Conservation (phyloP, 2,113 vertebrate species). For the Stegastes partitus region DNA sequence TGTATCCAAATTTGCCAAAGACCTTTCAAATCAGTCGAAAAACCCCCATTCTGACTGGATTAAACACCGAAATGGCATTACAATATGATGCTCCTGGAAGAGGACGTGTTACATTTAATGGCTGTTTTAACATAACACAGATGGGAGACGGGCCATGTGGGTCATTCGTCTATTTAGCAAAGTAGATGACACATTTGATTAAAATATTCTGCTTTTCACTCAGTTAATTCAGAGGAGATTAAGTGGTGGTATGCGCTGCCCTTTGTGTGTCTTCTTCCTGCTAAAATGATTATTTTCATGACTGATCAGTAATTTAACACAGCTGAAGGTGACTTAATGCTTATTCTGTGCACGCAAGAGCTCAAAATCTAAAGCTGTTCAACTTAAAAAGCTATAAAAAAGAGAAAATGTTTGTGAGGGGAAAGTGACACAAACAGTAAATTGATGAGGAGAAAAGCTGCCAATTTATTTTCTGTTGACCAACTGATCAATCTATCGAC, state of each 20-base stretch:
- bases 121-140: constrained; percentile 30
- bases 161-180: constrained; percentile 38
- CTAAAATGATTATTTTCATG: not conserved
- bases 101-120: constrained; percentile 39
- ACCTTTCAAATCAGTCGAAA: constrained; percentile 59
- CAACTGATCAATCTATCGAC: not conserved
- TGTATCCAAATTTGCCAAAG: constrained; percentile 63
- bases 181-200: constrained; percentile 34
- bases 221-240: constrained; percentile 5
- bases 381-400: not conserved
- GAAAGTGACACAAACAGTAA: not conserved
- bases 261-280: constrained; percentile 4
- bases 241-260: constrained; percentile 18
- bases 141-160: constrained; percentile 16
- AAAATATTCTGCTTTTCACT: constrained; percentile 4
- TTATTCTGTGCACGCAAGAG: not conserved
- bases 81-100: constrained; percentile 23
- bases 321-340: not conserved
- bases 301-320: not conserved
- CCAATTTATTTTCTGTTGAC: not conserved
- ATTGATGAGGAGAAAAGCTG: not conserved
- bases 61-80: constrained; percentile 30
- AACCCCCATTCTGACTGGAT: constrained; percentile 54
- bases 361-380: not conserved
- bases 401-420: not conserved